Base-by-base conservation (phyloP, 2,888 invertebrate species). In the Drosophila neoperkinsi region DNA sequence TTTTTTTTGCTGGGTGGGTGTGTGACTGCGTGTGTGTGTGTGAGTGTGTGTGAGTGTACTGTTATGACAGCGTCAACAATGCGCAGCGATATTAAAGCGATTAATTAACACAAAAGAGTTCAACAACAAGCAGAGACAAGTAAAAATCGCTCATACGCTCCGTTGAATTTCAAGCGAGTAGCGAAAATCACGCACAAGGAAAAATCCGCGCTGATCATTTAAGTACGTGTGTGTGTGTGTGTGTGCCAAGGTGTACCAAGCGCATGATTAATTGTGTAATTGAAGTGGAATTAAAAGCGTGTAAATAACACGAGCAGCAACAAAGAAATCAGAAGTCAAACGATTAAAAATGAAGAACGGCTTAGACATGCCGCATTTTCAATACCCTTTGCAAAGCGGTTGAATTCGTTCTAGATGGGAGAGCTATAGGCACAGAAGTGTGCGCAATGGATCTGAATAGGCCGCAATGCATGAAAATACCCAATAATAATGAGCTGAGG, bases 71-170 rank as follows among this genome's bases (percentile, higher is more conserved):
- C 86, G 72, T 72, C 61, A 88, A 86, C 84, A 86, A 86, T 84
- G 87, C 89, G 72, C 79, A 79, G 69, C 86, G 65, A 69, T 71
- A 75, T 88, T 86, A 79, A 85, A 89, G 87, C 89, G 87, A 89
- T 85, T 85, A 85, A 85, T 85, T 85, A 85, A 87, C 89, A 85
- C 89, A 86, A 81, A 80, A 88, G 82, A 86, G 87, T 84, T 88
- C 87, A 88, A 75, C 89, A 88, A 74, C 89, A 74, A 77, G 74
- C 83, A 81, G 68, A 75, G 73, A 74, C 75, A 70, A 64, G 28
- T 56, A 36, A 81, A 86, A 87, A 85, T 89, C 87, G 82, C 85
- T 87, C 85, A 85, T 85, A 89, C 89, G 85, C 85, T 85, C 79
- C 77, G 85, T 74, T 85, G 89, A 87, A 81, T 84, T 73, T 84